These are phyloP conservation scores for Podocnemis expansa DNA, from an alignment of 2,113 vertebrate genomes.

Conservation along the genomic window DNA sequence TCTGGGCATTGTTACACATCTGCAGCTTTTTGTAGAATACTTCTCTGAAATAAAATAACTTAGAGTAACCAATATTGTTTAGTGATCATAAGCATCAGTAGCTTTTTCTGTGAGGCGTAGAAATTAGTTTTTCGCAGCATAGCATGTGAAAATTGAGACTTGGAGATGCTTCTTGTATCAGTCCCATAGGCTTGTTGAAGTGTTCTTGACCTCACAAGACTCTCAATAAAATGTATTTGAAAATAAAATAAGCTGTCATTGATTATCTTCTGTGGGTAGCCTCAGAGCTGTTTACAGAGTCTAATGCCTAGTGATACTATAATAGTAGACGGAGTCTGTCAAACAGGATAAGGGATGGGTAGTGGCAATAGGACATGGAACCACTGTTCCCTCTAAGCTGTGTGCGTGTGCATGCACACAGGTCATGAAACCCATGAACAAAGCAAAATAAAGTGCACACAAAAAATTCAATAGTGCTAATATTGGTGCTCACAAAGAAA, in stretches of 20 bases:
- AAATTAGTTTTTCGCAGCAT: neutral
- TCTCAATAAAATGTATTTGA: constrained; percentile 8
- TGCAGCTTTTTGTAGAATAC: neutral
- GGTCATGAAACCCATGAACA: too few relatives aligned
- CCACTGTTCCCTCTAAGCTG: too few relatives aligned
- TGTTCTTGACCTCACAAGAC: neutral
- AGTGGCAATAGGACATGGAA: neutral
- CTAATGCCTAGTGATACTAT: neutral
- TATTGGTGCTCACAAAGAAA: too few relatives aligned
- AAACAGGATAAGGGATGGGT: neutral
- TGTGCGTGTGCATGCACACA: too few relatives aligned
- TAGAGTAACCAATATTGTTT: neutral
- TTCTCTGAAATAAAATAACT: neutral
- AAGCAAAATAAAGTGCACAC: too few relatives aligned
- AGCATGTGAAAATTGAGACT: neutral
- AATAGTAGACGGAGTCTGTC: neutral
- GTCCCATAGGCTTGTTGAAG: neutral
- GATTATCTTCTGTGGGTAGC: neutral
- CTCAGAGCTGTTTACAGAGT: neutral
- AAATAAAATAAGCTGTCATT: neutral
- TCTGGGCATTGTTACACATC: neutral
- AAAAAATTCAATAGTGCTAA: too few relatives aligned
- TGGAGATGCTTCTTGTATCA: constrained; percentile 1
- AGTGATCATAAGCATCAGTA: neutral
- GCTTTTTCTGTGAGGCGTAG: neutral